Base-by-base conservation (phyloP, 1,140 invertebrate genomes). In the Platyscapa corneri region DNA sequence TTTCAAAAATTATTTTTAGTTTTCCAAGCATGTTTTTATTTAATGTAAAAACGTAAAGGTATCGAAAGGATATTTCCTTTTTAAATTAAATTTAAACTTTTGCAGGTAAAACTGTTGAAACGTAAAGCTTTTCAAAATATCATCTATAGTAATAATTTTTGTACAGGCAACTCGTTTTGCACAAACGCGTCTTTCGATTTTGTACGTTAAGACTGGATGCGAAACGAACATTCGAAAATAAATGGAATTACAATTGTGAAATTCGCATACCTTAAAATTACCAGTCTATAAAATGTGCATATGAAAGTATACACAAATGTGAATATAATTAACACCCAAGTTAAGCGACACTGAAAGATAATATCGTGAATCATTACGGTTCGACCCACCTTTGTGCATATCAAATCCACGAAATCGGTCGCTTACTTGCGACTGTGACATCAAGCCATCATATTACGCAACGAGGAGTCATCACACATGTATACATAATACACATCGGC, bases 361-460 rank as follows among this genome's bases (percentile, higher is more conserved):
- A 74, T 42, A 74, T 74, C 70, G 70, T 74, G 37, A 74, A 74
- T 74, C 70, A 74, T 74, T 42, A n/a, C 0, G 70, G 70, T n/a
- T n/a, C 70, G 27, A 74, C 37, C 70, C 70, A n/a, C 39, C 70
- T 74, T 37, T 74, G 37, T n/a, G 70, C 37, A 74, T 42, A 74
- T 74, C 70, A n/a, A 74, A 74, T 74, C 37, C 30, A 32, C 27
- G 70, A 42, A 74, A 74, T 74, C 37, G 49, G n/a, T 2, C 46
- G 30, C 27, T 27, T 14, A 78, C 76, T 60, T 39, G 18, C 37
- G 56, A 27, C 32, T 32, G 27, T 67, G 60, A 7, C 78, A 46
- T 80, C 78, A 23, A 37, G 39, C 34, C 46, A 37, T 78, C 53
- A 18, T 14, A 60, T 80, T 80, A 80, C 78, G 78, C 60, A 80